Evolutionary conservation across 2,113 vertebrate genomes (phyloP).

Genomic region (Equus quagga): DNA sequence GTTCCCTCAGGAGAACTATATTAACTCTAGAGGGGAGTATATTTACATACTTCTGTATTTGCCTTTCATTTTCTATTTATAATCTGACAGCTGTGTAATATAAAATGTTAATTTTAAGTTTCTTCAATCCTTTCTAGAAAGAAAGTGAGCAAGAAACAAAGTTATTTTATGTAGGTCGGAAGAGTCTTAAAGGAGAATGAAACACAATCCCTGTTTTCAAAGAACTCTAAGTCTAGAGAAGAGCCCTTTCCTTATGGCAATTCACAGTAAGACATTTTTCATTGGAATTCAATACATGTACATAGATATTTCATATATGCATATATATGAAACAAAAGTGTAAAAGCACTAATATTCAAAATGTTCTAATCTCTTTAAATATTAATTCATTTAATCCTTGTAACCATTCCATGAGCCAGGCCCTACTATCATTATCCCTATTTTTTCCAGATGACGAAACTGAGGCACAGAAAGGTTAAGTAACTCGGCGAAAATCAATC

Average conservation of each 20-base stretch:
- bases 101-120: background rate
- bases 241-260: background rate
- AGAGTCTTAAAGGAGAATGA: conserved; percentile 21
- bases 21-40: background rate
- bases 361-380: background rate
- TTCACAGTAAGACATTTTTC: background rate
- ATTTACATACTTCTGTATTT: background rate
- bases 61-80: conserved; percentile 3
- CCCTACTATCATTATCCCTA: background rate
- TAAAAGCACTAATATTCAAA: background rate
- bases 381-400: background rate
- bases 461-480: background rate
- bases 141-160: background rate
- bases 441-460: background rate
- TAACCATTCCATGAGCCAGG: background rate
- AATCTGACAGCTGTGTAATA: background rate
- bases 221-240: background rate
- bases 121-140: conserved; percentile 11
- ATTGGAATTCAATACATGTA: background rate
- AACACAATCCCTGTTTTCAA: background rate
- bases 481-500: background rate
- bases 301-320: background rate
- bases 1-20: background rate
- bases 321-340: background rate
- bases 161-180: background rate